These are phyloP conservation scores for Heloderma charlesbogerti DNA, from an alignment of 2,113 vertebrate species.

Conservation along the genomic window DNA sequence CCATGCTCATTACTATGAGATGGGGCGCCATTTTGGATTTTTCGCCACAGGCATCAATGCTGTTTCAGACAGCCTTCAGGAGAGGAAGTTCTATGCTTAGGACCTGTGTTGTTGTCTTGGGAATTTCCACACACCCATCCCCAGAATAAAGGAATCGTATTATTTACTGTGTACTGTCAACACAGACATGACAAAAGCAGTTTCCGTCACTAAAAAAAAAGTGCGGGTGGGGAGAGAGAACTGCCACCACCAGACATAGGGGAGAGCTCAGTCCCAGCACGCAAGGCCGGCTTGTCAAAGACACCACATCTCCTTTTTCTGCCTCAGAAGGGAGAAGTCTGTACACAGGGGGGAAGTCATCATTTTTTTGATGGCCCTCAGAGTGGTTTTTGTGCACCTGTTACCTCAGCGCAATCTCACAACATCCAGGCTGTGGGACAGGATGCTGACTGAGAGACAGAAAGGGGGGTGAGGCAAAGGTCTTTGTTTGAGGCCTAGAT, in stretches of 20 bases:
- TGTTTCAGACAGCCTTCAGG: neutral
- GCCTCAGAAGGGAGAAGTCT: constrained; percentile 86
- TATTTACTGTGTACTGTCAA: constrained; percentile 1
- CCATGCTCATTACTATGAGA: too few relatives aligned
- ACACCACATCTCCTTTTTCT: constrained; percentile 72
- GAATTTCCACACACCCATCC: neutral
- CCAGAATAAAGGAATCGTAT: neutral
- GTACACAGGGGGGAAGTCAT: constrained; percentile 84
- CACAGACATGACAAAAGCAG: constrained; percentile 45
- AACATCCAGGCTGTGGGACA: constrained; percentile 69
- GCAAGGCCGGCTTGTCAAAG: constrained; percentile 74
- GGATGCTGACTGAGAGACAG: constrained; percentile 30
- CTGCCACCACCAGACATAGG: constrained; percentile 71
- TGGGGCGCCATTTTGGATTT: neutral
- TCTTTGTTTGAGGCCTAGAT: neutral
- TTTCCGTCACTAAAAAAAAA: constrained; percentile 28
- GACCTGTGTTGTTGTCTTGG: neutral
- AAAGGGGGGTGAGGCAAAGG: neutral
- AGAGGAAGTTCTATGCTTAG: neutral
- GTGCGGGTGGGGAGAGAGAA: neutral
- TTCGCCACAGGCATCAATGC: neutral
- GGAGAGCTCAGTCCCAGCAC: constrained; percentile 77
- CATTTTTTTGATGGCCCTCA: constrained; percentile 81
- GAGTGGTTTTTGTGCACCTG: constrained; percentile 76
- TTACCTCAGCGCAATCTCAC: constrained; percentile 27